Conservation (phyloP, 2,888 invertebrate genomes). For the Euproctis similis region DNA sequence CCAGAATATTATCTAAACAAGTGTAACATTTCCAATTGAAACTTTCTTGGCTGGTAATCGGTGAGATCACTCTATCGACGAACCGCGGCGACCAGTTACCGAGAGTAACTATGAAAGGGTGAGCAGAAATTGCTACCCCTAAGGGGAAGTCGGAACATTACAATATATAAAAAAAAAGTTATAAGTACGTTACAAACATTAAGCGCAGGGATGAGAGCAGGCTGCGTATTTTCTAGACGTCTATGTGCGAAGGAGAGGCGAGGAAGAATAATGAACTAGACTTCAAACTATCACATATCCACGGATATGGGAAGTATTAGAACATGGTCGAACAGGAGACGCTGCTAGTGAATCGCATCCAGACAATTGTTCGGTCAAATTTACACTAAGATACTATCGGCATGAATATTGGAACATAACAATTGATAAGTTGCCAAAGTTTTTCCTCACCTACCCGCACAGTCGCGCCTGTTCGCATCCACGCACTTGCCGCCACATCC, state of each 20-base stretch:
- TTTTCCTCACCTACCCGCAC: constrained; percentile 9
- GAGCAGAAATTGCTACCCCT: constrained; percentile 33
- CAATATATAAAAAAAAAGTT: constrained; percentile 39
- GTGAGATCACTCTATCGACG: constrained; percentile 13
- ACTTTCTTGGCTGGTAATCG: background rate
- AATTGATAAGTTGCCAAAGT: constrained; percentile 1
- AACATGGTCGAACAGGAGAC: no score
- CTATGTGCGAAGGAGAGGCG: no score
- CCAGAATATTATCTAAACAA: constrained; percentile 8
- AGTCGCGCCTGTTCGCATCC: constrained; percentile 13
- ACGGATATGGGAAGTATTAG: no score
- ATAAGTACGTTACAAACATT: constrained; percentile 48
- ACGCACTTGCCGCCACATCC: constrained; percentile 23
- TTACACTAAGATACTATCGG: background rate
- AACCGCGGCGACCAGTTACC: constrained; percentile 43
- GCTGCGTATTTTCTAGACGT: background rate
- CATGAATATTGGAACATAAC: background rate
- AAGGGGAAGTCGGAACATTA: constrained; percentile 23
- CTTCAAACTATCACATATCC: no score
- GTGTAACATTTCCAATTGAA: constrained; percentile 1
- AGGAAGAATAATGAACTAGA: no score
- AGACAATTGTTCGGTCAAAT: no score
- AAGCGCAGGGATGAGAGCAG: constrained; percentile 7
- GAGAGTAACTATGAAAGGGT: constrained; percentile 51
- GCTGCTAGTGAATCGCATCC: no score